Evolutionary conservation across 2,888 invertebrate species (phyloP).

Genomic region (Crioceris asparagi): DNA sequence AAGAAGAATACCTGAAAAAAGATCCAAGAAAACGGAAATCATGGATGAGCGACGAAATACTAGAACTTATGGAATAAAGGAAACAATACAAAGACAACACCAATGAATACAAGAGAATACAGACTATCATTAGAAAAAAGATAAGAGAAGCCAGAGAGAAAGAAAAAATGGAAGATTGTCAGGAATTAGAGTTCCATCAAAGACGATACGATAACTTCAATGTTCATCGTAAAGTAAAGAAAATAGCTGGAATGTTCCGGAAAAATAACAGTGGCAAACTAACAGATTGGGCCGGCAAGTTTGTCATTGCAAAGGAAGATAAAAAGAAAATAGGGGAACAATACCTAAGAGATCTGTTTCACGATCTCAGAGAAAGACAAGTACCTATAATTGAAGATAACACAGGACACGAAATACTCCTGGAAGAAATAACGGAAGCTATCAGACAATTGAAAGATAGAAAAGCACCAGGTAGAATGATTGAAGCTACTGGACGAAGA

Average conservation of each 20-base stretch:
- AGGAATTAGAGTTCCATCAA: background rate
- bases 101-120: background rate
- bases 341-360: background rate
- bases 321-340: background rate
- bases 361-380: background rate
- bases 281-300: background rate
- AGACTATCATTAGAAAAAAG: background rate
- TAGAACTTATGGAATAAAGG: too few species aligned
- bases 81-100: too few species aligned
- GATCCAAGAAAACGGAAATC: too few species aligned
- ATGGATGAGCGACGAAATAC: too few species aligned
- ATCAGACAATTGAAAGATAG: background rate
- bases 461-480: background rate
- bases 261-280: background rate
- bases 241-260: background rate
- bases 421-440: background rate
- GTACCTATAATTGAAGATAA: too few species aligned
- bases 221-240: background rate
- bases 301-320: background rate
- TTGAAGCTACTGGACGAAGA: too few species aligned
- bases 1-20: too few species aligned
- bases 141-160: background rate
- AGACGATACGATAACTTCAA: background rate
- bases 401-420: background rate
- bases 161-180: background rate